A percentile compares a stretch with the other conserved stretches of the same genome.
Evolutionary conservation across 2,797 vertebrate genomes (phyloP).

Genomic region (Chelon auratus): DNA sequence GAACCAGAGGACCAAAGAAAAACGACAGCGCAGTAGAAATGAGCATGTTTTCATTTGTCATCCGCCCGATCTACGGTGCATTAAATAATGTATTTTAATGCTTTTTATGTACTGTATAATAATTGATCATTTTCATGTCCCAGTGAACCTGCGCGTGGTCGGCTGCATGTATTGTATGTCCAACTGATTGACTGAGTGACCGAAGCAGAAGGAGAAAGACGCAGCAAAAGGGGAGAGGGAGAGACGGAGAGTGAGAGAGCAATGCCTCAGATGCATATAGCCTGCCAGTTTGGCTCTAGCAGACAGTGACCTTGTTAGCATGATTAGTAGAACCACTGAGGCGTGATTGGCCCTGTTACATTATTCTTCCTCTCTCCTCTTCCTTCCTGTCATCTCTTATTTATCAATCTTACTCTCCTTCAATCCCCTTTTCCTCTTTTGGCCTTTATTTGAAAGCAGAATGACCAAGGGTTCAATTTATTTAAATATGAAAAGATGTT

Average conservation of each 20-base stretch:
- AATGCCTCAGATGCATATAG: constrained; percentile 61
- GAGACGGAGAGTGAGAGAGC: constrained; percentile 30
- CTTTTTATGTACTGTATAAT: constrained; percentile 17
- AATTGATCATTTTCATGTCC: constrained; percentile 17
- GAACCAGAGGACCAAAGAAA: not conserved
- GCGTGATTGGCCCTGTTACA: constrained; percentile 76
- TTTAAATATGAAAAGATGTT: constrained; percentile 30
- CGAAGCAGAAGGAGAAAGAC: constrained; percentile 57
- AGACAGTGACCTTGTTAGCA: constrained; percentile 83
- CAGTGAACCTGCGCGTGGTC: constrained; percentile 37
- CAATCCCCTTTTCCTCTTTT: constrained; percentile 37
- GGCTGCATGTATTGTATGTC: constrained; percentile 42
- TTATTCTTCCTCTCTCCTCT: constrained; percentile 65
- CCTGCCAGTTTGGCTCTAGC: constrained; percentile 75
- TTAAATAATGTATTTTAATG: constrained; percentile 8
- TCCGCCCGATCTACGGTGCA: not conserved
- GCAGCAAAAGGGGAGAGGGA: constrained; percentile 19
- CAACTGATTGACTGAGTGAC: constrained; percentile 60
- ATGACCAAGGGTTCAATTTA: constrained; percentile 33
- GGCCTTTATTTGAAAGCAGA: constrained; percentile 45
- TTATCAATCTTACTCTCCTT: constrained; percentile 73
- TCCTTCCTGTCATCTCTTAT: constrained; percentile 77
- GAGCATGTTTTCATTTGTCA: not conserved
- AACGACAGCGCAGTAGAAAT: not conserved
- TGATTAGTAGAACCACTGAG: constrained; percentile 83